These are phyloP conservation scores for Sturnira hondurensis DNA, from an alignment of 2,113 vertebrate species.

Conservation along the genomic window DNA sequence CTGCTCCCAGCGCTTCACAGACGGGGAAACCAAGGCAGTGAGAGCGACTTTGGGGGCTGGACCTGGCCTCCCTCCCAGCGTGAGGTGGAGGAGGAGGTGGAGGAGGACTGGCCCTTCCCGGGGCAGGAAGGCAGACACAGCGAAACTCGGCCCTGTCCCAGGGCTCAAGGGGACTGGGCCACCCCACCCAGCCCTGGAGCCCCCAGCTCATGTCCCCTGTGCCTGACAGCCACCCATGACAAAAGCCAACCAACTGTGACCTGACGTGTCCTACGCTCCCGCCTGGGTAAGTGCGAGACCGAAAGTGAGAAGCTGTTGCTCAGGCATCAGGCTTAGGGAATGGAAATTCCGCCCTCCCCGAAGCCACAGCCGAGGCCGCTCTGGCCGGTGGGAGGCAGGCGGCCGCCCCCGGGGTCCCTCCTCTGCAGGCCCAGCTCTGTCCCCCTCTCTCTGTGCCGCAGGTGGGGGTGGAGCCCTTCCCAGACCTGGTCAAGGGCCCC, in stretches of 20 bases:
- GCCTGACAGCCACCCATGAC: too few relatives aligned
- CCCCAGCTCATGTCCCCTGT: accelerated
- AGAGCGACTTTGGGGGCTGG: accelerated
- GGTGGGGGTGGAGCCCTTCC: neutral
- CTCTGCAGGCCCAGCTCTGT: neutral
- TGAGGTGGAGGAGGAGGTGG: neutral
- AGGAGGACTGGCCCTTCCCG: accelerated
- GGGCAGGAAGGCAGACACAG: too few relatives aligned
- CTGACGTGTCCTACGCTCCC: accelerated
- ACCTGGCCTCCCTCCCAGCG: neutral
- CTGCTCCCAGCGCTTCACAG: neutral
- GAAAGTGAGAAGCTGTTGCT: accelerated
- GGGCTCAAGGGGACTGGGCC: accelerated
- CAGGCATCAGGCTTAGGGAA: accelerated
- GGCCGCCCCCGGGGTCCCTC: neutral
- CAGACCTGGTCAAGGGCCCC: neutral
- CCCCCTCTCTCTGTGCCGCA: accelerated
- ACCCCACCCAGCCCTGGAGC: accelerated
- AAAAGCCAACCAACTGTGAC: neutral
- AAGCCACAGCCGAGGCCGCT: too few relatives aligned
- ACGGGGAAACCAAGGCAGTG: accelerated
- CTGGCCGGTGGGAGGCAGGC: neutral
- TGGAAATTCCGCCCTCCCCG: too few relatives aligned
- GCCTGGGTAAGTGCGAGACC: accelerated
- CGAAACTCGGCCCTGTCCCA: too few relatives aligned